Base-by-base conservation (phyloP, 2,888 invertebrate species). In the Reticulitermes lucifugus region DNA sequence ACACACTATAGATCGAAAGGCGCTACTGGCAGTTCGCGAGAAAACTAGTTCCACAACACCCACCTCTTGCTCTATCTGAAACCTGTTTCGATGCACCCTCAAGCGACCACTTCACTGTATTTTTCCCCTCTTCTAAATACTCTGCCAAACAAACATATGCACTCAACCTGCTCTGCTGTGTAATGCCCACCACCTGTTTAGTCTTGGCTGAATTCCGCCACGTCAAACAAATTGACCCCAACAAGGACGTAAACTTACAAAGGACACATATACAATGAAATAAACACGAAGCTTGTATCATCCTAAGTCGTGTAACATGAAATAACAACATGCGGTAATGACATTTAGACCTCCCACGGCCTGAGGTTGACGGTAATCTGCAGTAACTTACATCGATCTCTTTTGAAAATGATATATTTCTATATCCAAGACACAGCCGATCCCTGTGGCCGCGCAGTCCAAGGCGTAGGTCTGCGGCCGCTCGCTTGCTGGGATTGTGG, bases 1-100 rank as follows among this genome's bases (percentile, higher is more conserved):
- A 46, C 51, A 77, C 46, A 21, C 77, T n/a, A 7, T 55, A 18
- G 1, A 55, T 2, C 55, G 12, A 55, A 55, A 55, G 5, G 55
- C 73, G 41, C 41, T 35, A 41, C 14, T 55, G 55, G 55, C 14
- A 55, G 55, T 55, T 55, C 55, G 2, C 41, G 35, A 41, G 41
- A 41, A 21, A 73, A 41, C 43, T 41, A 73, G 73, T 73, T 73
- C 73, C 25, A 70, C 5, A 70, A 70, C 46, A 35, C 77, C 43
- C 77, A 77, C 77, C 46, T 41, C 46, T 77, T 18, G 29, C 4
- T 25, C 21, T 9, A 18, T 77, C 22, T 46, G 51, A 77, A 77
- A 77, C 77, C 77, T 77, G 77, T 77, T 77, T 77, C 46, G 21
- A 18, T 25, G 18, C 51, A 3, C 77, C 77, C 77, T n/a, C 73